Conservation (phyloP, 2,888 invertebrate genomes). For the Calameuta idolon region DNA sequence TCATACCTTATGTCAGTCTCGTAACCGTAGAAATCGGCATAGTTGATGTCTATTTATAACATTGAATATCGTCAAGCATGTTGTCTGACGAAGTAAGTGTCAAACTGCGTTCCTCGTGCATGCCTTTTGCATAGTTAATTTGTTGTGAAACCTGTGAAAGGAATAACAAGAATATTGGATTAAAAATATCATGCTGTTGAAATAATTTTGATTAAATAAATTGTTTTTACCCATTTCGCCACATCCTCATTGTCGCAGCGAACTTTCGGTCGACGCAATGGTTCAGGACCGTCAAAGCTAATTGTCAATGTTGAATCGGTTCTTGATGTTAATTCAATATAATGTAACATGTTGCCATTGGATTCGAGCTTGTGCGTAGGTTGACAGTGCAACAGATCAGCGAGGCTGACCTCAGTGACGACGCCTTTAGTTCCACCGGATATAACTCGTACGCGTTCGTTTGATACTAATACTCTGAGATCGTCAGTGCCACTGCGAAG, state of each 20-base stretch:
- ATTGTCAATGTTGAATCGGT: conserved; percentile 58
- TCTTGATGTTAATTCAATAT: conserved; percentile 77
- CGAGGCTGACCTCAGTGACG: conserved; percentile 60
- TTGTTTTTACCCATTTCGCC: conserved; percentile 72
- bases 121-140: conserved; percentile 89
- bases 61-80: conserved; percentile 62
- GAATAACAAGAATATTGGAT: conserved; percentile 15
- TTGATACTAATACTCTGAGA: conserved; percentile 84
- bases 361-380: conserved; percentile 70
- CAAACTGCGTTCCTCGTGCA: conserved; percentile 84
- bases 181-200: conserved; percentile 1
- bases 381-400: conserved; percentile 76
- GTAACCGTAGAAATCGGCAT: neutral
- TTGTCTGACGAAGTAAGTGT: conserved; percentile 72
- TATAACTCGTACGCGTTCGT: conserved; percentile 75
- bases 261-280: conserved; percentile 79
- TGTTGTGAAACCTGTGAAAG: conserved; percentile 75
- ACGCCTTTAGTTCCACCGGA: conserved; percentile 64
- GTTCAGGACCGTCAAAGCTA: conserved; percentile 69
- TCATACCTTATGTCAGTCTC: neutral
- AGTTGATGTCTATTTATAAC: conserved; percentile 50
- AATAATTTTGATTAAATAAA: conserved; percentile 15
- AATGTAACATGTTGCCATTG: conserved; percentile 69
- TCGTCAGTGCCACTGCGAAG: conserved; percentile 82
- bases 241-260: conserved; percentile 80